Base-by-base conservation (phyloP, 2,113 vertebrate genomes). In the Ceyx cyanopectus region DNA sequence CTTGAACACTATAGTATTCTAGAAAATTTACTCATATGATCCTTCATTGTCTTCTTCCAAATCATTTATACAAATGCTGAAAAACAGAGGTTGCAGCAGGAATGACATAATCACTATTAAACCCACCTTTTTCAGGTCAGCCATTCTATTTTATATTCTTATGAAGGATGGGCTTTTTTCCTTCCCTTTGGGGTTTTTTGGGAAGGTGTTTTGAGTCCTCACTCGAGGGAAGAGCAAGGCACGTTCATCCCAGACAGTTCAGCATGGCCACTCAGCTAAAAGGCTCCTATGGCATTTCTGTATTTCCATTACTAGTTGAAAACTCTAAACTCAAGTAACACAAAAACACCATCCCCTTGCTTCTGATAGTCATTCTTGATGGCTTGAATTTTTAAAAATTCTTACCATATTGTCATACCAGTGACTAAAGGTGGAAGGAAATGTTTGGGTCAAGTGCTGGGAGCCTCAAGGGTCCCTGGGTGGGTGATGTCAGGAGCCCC, bases 381-480 rank as follows among this genome's bases (percentile, higher is more conserved):
- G 56, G 20, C 8, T 14, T 26, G 6, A 30, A 4, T 34, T 58
- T 20, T 57, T 26, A 53, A 19, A 22, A 46, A 46, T 12, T 84
- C 32, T 48, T 56, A 74, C 23, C 14, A 17, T 5, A 24, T 16
- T 83, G 32, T n/a, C n/a, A 12, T 65, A n/a, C 21, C 21, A 57
- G 14, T 60, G 19, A 51, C 23, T 51, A 67, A 29, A 66, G 16
- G 27, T 12, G 24, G 27, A 26, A 74, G 61, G 29, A 75, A 57
- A 57, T 27, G 7, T 11, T 21, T 2, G 2, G 3, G 12, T 29
- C 2, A 2, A 26, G n/a, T 51, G 22, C 45, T 1, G 5, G 46
- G 30, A 72, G 14, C 1, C 0, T 24, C 18, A 41, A 29, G 18
- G 8, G 4, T 60, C 18, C 23, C 23, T 2, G 11, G 18, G 10